Conservation (phyloP, 2,888 invertebrate genomes). For the Harpalus rubripes region DNA sequence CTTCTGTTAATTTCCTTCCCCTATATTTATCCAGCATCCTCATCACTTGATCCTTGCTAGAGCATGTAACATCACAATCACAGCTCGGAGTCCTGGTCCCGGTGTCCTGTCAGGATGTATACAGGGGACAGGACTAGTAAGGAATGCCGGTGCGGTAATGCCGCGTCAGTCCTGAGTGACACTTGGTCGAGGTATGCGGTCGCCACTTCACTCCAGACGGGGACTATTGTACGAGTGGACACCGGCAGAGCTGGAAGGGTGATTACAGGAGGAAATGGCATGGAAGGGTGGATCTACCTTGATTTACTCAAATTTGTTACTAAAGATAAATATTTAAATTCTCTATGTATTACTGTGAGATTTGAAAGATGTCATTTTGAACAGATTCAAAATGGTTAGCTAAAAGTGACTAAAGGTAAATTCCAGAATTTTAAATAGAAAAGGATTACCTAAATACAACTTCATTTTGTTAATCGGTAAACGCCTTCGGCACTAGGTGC, state of each 20-base stretch:
- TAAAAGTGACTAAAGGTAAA: too few species aligned
- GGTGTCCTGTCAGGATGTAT: neutral
- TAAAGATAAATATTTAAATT: neutral
- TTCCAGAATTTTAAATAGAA: too few species aligned
- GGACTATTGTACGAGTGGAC: neutral
- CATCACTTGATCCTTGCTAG: neutral
- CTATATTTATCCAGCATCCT: neutral
- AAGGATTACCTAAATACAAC: too few species aligned
- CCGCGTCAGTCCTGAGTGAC: conserved; percentile 21
- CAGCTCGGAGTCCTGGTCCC: neutral
- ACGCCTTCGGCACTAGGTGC: too few species aligned
- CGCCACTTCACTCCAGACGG: conserved; percentile 12
- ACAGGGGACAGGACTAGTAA: neutral
- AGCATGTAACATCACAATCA: conserved; percentile 30
- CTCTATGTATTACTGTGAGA: too few species aligned
- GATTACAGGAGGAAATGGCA: neutral
- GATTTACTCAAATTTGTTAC: too few species aligned
- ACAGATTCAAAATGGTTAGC: too few species aligned
- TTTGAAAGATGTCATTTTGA: too few species aligned
- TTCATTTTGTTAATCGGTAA: too few species aligned
- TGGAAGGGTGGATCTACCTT: neutral
- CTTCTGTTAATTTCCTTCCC: neutral
- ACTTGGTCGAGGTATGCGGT: conserved; percentile 25
- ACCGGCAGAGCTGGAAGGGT: neutral
- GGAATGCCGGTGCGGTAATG: conserved; percentile 3